These are phyloP conservation scores for Conops quadrifasciatus DNA, from an alignment of 2,888 invertebrate genomes.

Conservation along the genomic window DNA sequence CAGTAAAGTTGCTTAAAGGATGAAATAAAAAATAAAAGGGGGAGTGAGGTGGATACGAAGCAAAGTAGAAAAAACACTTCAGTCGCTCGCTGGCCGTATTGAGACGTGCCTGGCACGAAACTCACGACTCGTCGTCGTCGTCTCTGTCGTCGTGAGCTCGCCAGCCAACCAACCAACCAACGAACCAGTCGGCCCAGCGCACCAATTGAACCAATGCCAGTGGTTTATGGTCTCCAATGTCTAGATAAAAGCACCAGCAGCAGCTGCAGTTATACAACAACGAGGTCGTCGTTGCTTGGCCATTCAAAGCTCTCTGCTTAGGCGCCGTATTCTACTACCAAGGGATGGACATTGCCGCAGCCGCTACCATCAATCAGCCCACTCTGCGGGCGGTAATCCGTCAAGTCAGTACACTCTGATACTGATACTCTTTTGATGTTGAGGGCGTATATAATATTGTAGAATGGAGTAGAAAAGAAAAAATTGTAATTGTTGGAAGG, in stretches of 20 bases:
- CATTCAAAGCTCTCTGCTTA: conserved; percentile 46
- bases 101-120: conserved; percentile 55
- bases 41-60: conserved; percentile 22
- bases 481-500: too few relatives aligned
- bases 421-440: not conserved
- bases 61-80: conserved; percentile 20
- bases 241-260: conserved; percentile 34
- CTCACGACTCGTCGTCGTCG: too few relatives aligned
- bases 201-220: conserved; percentile 37
- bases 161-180: conserved; percentile 40
- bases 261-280: conserved; percentile 28
- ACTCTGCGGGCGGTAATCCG: not conserved
- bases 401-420: not conserved
- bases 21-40: conserved; percentile 27
- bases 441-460: too few relatives aligned
- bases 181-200: conserved; percentile 42
- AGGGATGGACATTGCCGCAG: conserved; percentile 47
- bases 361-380: not conserved
- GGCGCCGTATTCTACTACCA: conserved; percentile 27
- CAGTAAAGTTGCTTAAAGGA: conserved; percentile 36
- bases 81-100: conserved; percentile 42
- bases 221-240: conserved; percentile 34
- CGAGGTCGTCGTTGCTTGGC: conserved; percentile 42
- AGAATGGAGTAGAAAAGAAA: too few relatives aligned
- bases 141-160: conserved; percentile 23